phyloP scores from a whole-genome alignment of 2,113 vertebrate species.

The Mandrillus leucophaeus region DNA sequence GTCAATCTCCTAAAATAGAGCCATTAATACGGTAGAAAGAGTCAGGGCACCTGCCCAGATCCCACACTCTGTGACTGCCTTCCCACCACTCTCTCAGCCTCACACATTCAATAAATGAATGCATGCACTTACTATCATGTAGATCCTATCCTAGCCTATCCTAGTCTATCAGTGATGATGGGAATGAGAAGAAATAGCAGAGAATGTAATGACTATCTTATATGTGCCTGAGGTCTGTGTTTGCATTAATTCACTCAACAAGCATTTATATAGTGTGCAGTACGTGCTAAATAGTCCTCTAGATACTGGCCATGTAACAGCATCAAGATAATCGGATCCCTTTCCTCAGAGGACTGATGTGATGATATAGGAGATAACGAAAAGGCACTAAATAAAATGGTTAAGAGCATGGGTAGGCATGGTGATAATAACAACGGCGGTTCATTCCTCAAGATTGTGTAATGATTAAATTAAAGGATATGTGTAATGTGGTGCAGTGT shows the following conservation, averaged over 20 bases:
- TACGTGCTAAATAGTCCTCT: not conserved
- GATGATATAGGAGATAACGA: not conserved
- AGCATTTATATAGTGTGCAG: not conserved
- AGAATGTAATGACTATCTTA: not conserved
- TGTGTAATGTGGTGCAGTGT: not conserved
- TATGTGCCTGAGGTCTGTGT: not conserved
- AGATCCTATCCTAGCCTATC: not conserved
- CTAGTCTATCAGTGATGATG: not conserved
- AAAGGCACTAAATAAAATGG: not conserved
- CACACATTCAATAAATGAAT: not conserved
- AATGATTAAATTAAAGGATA: not conserved
- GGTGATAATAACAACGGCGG: not conserved
- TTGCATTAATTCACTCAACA: not conserved
- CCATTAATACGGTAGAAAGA: fast-evolving
- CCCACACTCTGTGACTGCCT: not conserved
- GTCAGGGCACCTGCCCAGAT: not conserved
- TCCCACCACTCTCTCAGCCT: not conserved
- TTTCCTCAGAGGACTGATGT: not conserved
- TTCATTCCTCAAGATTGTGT: not conserved
- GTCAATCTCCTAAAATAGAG: not conserved
- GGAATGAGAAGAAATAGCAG: not conserved
- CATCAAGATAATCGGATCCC: not conserved
- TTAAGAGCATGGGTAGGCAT: not conserved
- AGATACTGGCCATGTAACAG: not conserved
- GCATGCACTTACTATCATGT: not conserved